A percentile compares a stretch with the other conserved stretches of the same genome.
Conservation (phyloP, 2,797 vertebrate species). For the Antrozous pallidus region DNA sequence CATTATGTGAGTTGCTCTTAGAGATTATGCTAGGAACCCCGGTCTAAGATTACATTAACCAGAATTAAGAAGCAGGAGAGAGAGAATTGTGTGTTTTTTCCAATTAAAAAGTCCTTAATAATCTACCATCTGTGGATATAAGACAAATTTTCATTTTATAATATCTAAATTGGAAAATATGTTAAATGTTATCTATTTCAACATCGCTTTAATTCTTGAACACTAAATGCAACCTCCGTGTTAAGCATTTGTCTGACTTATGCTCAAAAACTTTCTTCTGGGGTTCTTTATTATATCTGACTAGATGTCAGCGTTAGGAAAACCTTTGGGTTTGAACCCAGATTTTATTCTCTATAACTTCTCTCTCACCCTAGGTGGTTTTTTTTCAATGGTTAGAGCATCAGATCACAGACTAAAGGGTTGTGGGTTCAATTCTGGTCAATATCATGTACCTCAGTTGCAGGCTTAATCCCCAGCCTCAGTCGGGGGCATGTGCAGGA, state of each 20-base stretch:
- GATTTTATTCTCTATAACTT: neutral
- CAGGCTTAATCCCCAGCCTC: no score
- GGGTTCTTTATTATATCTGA: neutral
- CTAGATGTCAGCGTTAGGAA: neutral
- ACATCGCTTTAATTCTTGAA: neutral
- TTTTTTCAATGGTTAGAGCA: no score
- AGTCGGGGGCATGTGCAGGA: no score
- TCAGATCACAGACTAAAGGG: no score
- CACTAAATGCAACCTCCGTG: neutral
- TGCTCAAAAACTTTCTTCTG: neutral
- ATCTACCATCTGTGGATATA: neutral
- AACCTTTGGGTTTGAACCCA: neutral
- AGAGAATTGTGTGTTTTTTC: neutral
- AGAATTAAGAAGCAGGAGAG: neutral
- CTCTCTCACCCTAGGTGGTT: neutral
- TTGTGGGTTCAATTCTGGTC: no score
- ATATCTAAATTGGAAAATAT: neutral
- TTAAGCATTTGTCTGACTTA: neutral
- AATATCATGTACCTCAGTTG: no score
- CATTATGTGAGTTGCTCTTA: neutral
- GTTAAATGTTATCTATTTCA: neutral
- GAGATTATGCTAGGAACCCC: neutral
- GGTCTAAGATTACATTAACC: neutral
- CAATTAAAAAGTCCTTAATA: neutral
- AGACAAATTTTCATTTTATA: neutral